Conservation (phyloP, 2,797 vertebrate species). For the Morus bassanus region DNA sequence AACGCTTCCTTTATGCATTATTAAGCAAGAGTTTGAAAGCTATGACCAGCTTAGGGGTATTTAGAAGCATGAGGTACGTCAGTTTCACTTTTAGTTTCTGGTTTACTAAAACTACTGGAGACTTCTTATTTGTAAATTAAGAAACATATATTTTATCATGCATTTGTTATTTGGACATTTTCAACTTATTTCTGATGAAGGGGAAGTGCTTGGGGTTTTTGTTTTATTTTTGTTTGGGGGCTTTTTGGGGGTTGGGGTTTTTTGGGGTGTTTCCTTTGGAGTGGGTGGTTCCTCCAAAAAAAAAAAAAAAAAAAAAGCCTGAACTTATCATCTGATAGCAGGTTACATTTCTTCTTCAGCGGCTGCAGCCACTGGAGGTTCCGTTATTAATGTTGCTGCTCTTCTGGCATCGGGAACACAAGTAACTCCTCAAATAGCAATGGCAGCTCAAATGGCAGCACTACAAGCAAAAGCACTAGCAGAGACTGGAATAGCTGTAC, state of each 20-base stretch:
- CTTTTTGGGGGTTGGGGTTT: not conserved
- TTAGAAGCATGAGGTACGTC: not conserved
- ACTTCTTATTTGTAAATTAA: too few relatives aligned
- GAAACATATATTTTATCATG: not conserved
- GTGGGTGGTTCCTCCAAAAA: too few relatives aligned
- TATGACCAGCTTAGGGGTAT: fast-evolving
- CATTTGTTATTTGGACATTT: not conserved
- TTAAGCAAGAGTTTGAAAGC: not conserved
- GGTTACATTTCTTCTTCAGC: conserved; percentile 45
- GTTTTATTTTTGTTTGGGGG: not conserved
- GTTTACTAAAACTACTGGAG: not conserved
- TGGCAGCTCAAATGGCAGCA: conserved; percentile 99
- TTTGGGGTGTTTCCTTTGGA: too few relatives aligned
- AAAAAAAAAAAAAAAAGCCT: not conserved
- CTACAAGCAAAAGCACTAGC: conserved; percentile 95
- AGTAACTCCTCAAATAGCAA: conserved; percentile 97
- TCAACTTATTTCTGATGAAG: not conserved
- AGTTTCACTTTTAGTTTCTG: not conserved
- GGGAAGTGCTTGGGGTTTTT: fast-evolving
- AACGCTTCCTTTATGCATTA: not conserved
- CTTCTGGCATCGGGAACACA: conserved; percentile 96
- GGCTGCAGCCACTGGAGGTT: conserved; percentile 80
- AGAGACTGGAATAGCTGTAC: conserved; percentile 97
- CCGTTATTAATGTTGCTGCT: conserved; percentile 92
- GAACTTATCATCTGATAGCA: not conserved